A percentile compares a stretch with the other conserved stretches of the same genome.
Conservation (phyloP, 35 echinoderm and acorn worm genomes). For the Chiridota heheva region DNA sequence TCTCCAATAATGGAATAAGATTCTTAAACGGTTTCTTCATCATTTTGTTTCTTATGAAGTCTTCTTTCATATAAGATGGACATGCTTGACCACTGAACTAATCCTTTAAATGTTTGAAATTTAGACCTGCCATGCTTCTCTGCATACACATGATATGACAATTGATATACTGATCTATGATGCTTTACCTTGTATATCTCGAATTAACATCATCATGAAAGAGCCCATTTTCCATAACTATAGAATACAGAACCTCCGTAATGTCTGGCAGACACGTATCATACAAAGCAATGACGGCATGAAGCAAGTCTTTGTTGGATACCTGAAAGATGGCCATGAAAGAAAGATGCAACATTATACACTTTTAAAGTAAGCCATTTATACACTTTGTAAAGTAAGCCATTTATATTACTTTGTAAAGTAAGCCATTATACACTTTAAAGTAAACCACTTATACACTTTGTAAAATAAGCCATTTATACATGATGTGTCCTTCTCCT, state of each 20-base stretch:
- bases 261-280: constrained; percentile 92
- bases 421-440: too few species aligned
- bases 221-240: constrained; percentile 83
- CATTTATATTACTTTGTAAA: neutral
- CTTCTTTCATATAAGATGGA: too few species aligned
- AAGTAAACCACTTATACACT: too few species aligned
- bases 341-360: neutral
- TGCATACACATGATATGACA: neutral
- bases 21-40: too few species aligned
- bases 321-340: too few species aligned
- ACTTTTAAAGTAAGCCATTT: neutral
- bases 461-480: too few species aligned
- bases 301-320: constrained; percentile 80
- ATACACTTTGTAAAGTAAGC: too few species aligned
- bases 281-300: constrained; percentile 85
- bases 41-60: too few species aligned
- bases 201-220: constrained; percentile 52
- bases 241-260: constrained; percentile 89
- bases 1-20: too few species aligned
- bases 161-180: too few species aligned
- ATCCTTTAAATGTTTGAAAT: neutral
- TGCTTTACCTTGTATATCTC: constrained; percentile 66
- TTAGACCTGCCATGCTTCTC: neutral
- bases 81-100: too few species aligned
- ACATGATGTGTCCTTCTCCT: too few species aligned